Percentiles rank a stretch among this genome's conserved stretches.
Evolutionary conservation across 2,888 invertebrate species (phyloP).

Genomic region (Eilema griseolum): DNA sequence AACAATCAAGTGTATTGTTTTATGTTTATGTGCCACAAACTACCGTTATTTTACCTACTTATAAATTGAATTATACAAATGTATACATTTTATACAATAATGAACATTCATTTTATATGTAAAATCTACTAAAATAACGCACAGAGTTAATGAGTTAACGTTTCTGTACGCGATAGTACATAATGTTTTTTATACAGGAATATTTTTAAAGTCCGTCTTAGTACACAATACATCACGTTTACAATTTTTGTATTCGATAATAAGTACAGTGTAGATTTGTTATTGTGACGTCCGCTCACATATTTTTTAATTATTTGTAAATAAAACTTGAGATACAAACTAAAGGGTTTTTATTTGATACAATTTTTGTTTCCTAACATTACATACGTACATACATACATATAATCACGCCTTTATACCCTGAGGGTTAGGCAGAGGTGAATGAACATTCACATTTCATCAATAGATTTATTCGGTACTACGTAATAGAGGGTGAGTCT

Average conservation of each 20-base stretch:
- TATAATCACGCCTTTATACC: too few species aligned
- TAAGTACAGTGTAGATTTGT: constrained; percentile 67
- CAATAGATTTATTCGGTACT: too few species aligned
- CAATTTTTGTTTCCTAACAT: too few species aligned
- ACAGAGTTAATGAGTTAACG: constrained; percentile 25
- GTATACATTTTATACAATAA: constrained; percentile 11
- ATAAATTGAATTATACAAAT: background rate
- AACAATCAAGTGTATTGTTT: constrained; percentile 20
- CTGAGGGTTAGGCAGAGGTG: too few species aligned
- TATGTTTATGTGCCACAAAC: constrained; percentile 19
- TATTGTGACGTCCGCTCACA: constrained; percentile 68
- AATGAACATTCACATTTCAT: too few species aligned
- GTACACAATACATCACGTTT: constrained; percentile 51
- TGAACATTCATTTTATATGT: constrained; percentile 10
- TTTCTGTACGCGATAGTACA: constrained; percentile 36
- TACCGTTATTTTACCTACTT: constrained; percentile 12
- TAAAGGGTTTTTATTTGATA: constrained; percentile 25
- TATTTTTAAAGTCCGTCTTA: constrained; percentile 35
- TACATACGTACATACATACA: too few species aligned
- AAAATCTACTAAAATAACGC: constrained; percentile 24
- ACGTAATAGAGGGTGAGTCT: too few species aligned
- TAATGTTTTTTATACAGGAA: constrained; percentile 32
- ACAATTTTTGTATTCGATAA: constrained; percentile 40
- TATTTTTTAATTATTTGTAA: constrained; percentile 79
- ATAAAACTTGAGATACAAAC: constrained; percentile 66